These are phyloP conservation scores for Ceratina australensis DNA, from an alignment of 1,140 invertebrate species.

Conservation along the genomic window DNA sequence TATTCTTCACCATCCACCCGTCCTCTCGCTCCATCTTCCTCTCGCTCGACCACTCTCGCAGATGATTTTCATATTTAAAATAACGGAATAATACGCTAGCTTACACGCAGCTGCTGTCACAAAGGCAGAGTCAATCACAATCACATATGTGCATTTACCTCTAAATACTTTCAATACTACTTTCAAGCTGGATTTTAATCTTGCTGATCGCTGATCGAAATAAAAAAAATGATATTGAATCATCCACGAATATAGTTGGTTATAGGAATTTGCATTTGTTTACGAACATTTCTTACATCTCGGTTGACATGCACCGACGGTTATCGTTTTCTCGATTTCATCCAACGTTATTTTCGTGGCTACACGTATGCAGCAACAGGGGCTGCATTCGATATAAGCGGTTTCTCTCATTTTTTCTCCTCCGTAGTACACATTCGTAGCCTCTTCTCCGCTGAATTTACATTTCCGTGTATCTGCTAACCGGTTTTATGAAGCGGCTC, in stretches of 20 bases:
- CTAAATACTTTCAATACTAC: slow-evolving; percentile 7
- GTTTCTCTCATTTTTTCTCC: background rate
- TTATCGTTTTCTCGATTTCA: background rate
- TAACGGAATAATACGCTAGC: slow-evolving; percentile 66
- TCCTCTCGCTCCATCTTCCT: background rate
- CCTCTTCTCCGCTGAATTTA: slow-evolving; percentile 39
- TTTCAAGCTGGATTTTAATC: too few species aligned
- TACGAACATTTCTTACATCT: background rate
- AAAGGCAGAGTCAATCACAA: slow-evolving; percentile 38
- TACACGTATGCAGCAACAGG: background rate
- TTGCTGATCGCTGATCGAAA: too few species aligned
- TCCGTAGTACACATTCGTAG: background rate
- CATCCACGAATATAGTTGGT: too few species aligned
- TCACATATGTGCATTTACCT: too few species aligned
- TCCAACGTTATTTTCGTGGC: background rate
- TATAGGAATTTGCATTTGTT: too few species aligned
- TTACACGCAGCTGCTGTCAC: slow-evolving; percentile 72
- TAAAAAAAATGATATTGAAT: too few species aligned
- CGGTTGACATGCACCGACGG: background rate
- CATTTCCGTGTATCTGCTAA: slow-evolving; percentile 48
- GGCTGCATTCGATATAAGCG: background rate
- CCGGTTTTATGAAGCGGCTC: slow-evolving; percentile 51
- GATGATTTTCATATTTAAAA: slow-evolving; percentile 66
- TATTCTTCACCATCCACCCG: background rate
- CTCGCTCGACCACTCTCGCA: background rate